phyloP scores from a whole-genome alignment of 2,797 vertebrate genomes.

The Bradypodion pumilum region DNA sequence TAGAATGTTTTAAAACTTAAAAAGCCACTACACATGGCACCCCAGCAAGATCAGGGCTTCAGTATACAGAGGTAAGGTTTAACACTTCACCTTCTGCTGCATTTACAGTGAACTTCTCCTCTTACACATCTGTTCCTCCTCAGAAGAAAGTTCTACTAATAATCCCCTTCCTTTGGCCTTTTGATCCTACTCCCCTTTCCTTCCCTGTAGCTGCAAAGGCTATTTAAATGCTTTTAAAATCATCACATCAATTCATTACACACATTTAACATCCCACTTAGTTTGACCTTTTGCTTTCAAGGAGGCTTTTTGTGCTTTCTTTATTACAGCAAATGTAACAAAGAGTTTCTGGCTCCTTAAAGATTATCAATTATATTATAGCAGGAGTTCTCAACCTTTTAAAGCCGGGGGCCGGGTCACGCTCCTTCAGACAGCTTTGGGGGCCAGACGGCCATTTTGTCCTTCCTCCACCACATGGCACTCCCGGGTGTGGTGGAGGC shows the following conservation, averaged over 20 bases:
- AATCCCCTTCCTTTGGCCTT: no score
- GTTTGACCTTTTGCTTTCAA: background rate
- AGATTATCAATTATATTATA: no score
- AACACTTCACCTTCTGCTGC: background rate
- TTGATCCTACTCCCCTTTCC: background rate
- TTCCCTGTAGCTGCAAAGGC: background rate
- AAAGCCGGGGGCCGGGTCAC: no score
- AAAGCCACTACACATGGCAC: background rate
- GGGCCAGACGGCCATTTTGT: no score
- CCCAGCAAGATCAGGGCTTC: background rate
- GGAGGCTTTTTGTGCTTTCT: no score
- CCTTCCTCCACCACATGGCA: no score
- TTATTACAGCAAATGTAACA: no score
- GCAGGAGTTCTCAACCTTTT: no score
- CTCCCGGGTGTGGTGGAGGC: no score
- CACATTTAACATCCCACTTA: background rate
- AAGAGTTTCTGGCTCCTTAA: no score
- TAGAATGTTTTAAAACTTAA: background rate
- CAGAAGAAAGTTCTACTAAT: background rate
- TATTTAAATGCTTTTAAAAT: background rate
- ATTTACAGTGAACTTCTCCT: no score
- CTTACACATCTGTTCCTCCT: background rate
- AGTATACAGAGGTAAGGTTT: background rate
- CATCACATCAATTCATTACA: background rate
- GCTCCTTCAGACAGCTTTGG: no score